A percentile compares a stretch with the other conserved stretches of the same genome.
Evolutionary conservation across 2,797 vertebrate genomes (phyloP).

Genomic region (Vespertilio murinus): DNA sequence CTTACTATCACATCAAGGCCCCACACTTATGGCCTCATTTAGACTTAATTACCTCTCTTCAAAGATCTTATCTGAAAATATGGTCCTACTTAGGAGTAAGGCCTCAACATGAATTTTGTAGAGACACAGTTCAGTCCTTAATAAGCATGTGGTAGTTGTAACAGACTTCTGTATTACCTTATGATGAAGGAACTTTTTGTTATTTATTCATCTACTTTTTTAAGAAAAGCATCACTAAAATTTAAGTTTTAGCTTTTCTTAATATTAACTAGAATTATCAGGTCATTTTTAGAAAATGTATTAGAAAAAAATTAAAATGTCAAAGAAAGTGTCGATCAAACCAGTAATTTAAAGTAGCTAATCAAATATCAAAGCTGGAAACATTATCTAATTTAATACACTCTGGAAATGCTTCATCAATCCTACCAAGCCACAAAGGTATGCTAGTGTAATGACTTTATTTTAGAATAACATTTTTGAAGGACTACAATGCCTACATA

Average conservation of each 20-base stretch:
- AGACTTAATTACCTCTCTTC: not conserved
- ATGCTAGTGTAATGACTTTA: not conserved
- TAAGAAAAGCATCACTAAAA: not conserved
- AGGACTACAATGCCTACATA: not conserved
- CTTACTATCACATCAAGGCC: not conserved
- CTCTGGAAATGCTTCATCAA: not conserved
- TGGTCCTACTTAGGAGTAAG: not conserved
- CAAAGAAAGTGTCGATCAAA: not conserved
- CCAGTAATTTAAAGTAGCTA: not conserved
- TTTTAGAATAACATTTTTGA: not conserved
- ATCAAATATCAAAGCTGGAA: not conserved
- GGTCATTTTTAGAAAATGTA: not conserved
- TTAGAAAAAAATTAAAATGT: constrained; percentile 7
- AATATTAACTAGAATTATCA: not conserved
- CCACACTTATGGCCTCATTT: not conserved
- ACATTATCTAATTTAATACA: not conserved
- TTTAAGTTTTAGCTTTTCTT: not conserved
- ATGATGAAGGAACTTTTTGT: not conserved
- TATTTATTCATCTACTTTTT: not conserved
- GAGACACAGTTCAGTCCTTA: not conserved
- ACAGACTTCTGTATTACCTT: not conserved
- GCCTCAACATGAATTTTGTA: not conserved
- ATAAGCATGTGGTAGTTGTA: not conserved
- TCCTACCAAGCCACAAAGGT: not conserved
- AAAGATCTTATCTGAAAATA: not conserved